phyloP scores from a whole-genome alignment of 2,113 vertebrate genomes.

The Serinus canaria region DNA sequence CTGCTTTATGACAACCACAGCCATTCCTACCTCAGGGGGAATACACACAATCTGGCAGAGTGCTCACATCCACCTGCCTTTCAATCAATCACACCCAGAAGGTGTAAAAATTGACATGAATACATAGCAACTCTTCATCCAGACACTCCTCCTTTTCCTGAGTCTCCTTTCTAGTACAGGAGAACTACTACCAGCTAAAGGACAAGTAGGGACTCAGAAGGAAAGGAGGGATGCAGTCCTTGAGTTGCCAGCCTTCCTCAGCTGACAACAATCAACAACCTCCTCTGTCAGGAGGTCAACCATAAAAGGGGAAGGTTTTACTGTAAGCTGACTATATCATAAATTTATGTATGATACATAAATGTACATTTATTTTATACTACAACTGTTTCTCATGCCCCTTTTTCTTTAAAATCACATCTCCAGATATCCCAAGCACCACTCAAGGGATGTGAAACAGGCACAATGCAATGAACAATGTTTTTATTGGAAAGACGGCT shows the following conservation, averaged over 20 bases:
- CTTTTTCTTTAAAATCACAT: background rate
- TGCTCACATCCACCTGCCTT: background rate
- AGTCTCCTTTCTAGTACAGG: background rate
- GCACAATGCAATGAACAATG: background rate
- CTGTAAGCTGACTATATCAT: background rate
- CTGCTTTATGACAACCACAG: background rate
- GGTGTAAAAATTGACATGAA: background rate
- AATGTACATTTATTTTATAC: background rate
- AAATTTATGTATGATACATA: background rate
- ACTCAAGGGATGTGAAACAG: background rate
- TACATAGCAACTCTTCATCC: background rate
- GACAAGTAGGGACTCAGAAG: background rate
- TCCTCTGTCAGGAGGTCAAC: background rate
- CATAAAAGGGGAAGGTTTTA: background rate
- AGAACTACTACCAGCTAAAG: background rate
- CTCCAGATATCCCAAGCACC: background rate
- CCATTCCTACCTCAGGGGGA: background rate
- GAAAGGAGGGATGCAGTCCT: rapidly evolving
- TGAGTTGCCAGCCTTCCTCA: background rate
- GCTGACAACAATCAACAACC: background rate
- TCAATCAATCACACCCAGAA: background rate
- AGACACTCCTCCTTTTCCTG: background rate
- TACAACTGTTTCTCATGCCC: background rate
- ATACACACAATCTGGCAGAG: background rate
- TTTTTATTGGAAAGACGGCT: background rate